phyloP scores from a whole-genome alignment of 1,140 invertebrate species.

The Drosophila setifemur region DNA sequence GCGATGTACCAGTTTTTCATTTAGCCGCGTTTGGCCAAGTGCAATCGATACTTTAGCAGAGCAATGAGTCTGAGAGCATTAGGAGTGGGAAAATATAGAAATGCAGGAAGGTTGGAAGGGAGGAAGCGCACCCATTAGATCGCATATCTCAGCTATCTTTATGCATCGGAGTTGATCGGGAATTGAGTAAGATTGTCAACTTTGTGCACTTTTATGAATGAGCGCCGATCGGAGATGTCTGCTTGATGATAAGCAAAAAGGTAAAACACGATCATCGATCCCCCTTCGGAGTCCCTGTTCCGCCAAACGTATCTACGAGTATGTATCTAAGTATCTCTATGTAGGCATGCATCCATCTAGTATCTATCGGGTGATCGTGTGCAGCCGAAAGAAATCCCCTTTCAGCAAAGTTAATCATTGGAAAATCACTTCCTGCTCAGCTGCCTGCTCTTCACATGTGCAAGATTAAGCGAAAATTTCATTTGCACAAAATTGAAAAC shows the following conservation, averaged over 20 bases:
- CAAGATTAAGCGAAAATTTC: slow-evolving; percentile 72
- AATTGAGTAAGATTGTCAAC: slow-evolving; percentile 78
- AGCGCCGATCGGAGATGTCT: slow-evolving; percentile 56
- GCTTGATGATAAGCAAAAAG: slow-evolving; percentile 61
- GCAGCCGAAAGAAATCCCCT: slow-evolving; percentile 39
- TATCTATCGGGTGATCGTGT: slow-evolving; percentile 44
- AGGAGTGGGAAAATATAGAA: slow-evolving; percentile 16
- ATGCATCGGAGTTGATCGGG: slow-evolving; percentile 59
- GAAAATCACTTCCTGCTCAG: slow-evolving; percentile 78
- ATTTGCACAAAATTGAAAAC: slow-evolving; percentile 36
- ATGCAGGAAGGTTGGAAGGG: background rate
- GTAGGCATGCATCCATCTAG: too few species aligned
- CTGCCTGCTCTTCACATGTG: slow-evolving; percentile 30
- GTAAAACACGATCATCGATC: slow-evolving; percentile 26
- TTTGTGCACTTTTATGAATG: slow-evolving; percentile 66
- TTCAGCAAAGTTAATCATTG: slow-evolving; percentile 78
- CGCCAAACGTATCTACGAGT: background rate
- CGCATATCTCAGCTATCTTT: slow-evolving; percentile 75
- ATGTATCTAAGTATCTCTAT: slow-evolving; percentile 18
- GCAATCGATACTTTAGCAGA: slow-evolving; percentile 72
- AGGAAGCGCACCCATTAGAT: slow-evolving; percentile 56
- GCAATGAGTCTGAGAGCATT: background rate
- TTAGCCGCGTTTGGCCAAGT: slow-evolving; percentile 61
- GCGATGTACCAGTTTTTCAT: slow-evolving; percentile 61
- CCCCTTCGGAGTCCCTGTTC: slow-evolving; percentile 21